These are phyloP conservation scores for Eledona agricola DNA, from an alignment of 2,888 invertebrate genomes.

Conservation along the genomic window DNA sequence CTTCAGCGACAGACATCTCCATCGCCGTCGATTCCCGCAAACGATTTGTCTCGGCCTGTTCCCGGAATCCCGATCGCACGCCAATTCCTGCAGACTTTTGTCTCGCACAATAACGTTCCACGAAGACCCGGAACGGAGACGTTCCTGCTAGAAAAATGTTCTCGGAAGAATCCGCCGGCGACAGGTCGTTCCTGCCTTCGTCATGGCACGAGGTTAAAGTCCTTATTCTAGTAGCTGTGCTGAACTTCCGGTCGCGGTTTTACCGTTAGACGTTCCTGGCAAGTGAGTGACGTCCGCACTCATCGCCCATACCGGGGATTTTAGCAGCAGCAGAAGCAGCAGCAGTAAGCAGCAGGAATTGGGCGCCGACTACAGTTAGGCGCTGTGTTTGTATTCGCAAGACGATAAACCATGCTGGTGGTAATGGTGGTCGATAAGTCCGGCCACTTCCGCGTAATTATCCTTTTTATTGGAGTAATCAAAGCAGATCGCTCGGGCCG, in stretches of 20 bases:
- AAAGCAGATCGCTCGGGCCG: conserved; percentile 11
- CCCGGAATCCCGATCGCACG: too few species aligned
- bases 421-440: conserved; percentile 29
- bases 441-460: conserved; percentile 33
- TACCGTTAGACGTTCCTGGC: conserved; percentile 57
- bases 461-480: conserved; percentile 29
- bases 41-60: too few species aligned
- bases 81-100: too few species aligned
- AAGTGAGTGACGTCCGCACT: conserved; percentile 36
- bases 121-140: too few species aligned
- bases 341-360: conserved; percentile 19
- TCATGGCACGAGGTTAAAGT: conserved; percentile 57
- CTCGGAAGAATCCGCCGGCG: conserved; percentile 1
- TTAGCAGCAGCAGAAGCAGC: too few species aligned
- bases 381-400: conserved; percentile 22
- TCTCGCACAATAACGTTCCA: conserved; percentile 1
- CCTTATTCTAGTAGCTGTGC: conserved; percentile 59
- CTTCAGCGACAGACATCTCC: too few species aligned
- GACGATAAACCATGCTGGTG: conserved; percentile 21
- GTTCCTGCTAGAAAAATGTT: conserved; percentile 7
- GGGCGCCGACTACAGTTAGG: conserved; percentile 10
- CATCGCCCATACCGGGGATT: too few species aligned
- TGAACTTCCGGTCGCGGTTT: conserved; percentile 60
- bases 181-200: conserved; percentile 23
- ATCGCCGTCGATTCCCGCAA: too few species aligned